Evolutionary conservation across 2,888 invertebrate genomes (phyloP), one percentile per base, ranked within the genome.

Genomic region (Adela reaumurella): DNA sequence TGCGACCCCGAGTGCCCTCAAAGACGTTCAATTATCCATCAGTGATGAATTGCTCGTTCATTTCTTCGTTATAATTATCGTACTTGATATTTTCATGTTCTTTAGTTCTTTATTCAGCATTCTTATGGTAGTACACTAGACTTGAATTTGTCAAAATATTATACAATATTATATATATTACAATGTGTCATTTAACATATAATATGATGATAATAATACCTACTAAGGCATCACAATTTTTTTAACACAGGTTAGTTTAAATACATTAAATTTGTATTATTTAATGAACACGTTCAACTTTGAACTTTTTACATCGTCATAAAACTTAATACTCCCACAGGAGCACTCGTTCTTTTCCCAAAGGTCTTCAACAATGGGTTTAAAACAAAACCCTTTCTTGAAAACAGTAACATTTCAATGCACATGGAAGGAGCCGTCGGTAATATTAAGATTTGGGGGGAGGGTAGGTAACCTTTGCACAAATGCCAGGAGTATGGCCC

Each of bases 381-480:
- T 52, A 49, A 53, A 54, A 53, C 48, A 44, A 42, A 44, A 42
- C 19, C 24, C 18, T n/a, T 43, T 50, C 28, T 46, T 48, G 19
- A 46, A 48, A 46, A 46, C 43, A 46, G 46, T 43, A 18, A 29
- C 19, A 46, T 47, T 43, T 35, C 46, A 47, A 51, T 29, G 24
- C 45, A 50, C 45, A 35, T 50, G 5, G 19, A 48, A 52, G 46
- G 47, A 51, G 45, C 48, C 51, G 46, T 48, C 49, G 45, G 44
- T 47, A 47, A 8, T 14, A 3, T 14, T 14, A 14, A 35, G 35
- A 67, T 68, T 65, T 63, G 59, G 65, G 65, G 65, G 67, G n/a
- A n/a, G n/a, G n/a, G n/a, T n/a, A n/a, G n/a, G n/a, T 71, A 67
- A 76, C 78, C 77, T 78, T 78, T 77, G 62, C 62, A 68, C 62